These are phyloP conservation scores for Sebastes itinus DNA, from an alignment of 2,797 vertebrate species.

Conservation along the genomic window DNA sequence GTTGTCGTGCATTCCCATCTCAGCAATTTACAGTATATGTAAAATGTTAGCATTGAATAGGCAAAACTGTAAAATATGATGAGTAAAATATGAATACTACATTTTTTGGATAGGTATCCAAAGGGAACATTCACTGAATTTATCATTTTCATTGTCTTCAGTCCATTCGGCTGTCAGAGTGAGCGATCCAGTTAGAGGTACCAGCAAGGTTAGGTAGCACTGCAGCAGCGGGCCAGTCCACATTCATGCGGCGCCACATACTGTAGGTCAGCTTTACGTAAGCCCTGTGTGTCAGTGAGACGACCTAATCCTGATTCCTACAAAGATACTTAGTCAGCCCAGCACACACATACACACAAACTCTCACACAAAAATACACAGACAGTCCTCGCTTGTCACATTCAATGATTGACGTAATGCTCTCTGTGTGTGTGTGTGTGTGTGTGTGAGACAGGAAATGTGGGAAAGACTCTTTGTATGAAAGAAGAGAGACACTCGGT, in stretches of 20 bases:
- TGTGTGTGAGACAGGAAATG: slow-evolving; percentile 16
- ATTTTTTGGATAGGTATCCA: neutral
- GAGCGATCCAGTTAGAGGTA: slow-evolving; percentile 3
- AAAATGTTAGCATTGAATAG: neutral
- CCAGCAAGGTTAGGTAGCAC: neutral
- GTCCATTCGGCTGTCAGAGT: neutral
- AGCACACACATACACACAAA: neutral
- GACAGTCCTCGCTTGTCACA: slow-evolving; percentile 33
- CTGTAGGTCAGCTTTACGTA: slow-evolving; percentile 58
- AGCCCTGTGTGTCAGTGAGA: slow-evolving; percentile 47
- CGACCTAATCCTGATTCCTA: slow-evolving; percentile 57
- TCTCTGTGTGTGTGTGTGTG: slow-evolving; percentile 6
- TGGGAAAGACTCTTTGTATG: slow-evolving; percentile 31
- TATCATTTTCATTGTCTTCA: neutral
- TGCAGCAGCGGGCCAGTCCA: slow-evolving; percentile 24
- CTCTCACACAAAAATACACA: neutral
- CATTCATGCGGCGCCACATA: slow-evolving; percentile 2
- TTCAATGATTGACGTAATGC: slow-evolving; percentile 28
- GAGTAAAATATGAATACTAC: neutral
- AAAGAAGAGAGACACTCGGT: slow-evolving; percentile 42
- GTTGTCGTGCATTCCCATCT: neutral
- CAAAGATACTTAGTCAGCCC: slow-evolving; percentile 51
- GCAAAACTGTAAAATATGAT: neutral
- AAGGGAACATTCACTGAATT: neutral
- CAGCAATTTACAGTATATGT: neutral